Conservation (phyloP, 2,113 vertebrate species). For the Pygoscelis adeliae region DNA sequence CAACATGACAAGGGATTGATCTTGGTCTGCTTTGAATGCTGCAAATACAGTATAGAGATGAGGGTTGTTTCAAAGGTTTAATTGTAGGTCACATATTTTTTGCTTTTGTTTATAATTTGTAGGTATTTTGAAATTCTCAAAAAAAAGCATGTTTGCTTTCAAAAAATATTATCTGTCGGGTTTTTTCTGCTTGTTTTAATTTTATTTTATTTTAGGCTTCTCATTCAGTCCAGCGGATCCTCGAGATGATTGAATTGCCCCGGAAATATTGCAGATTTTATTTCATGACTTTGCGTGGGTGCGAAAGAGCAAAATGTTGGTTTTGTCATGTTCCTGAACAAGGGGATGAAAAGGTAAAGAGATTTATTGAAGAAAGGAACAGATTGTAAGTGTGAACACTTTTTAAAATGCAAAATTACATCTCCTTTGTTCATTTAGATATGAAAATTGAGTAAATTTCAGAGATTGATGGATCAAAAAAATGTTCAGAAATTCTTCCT, state of each 20-base stretch:
- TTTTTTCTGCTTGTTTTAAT: background rate
- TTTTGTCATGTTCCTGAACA: constrained; percentile 82
- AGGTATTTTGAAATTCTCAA: background rate
- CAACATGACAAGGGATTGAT: background rate
- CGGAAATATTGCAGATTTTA: constrained; percentile 85
- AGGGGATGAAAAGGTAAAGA: constrained; percentile 88
- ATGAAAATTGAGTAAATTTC: background rate
- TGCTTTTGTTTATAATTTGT: background rate
- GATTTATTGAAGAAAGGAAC: background rate
- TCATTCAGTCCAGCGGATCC: constrained; percentile 58
- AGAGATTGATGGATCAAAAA: background rate
- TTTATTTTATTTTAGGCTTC: constrained; percentile 39
- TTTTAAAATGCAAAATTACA: background rate
- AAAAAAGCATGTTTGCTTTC: background rate
- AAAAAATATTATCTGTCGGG: background rate
- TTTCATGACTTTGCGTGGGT: constrained; percentile 83
- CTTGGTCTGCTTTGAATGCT: background rate
- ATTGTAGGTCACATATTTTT: background rate
- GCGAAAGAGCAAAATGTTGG: constrained; percentile 77
- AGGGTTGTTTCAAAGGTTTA: background rate
- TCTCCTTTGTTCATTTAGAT: background rate
- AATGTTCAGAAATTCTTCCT: background rate
- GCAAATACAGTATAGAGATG: background rate
- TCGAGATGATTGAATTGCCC: constrained; percentile 65
- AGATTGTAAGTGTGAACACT: background rate